These are phyloP conservation scores for Cyanoliseus patagonus DNA, from an alignment of 2,113 vertebrate species.

Conservation along the genomic window DNA sequence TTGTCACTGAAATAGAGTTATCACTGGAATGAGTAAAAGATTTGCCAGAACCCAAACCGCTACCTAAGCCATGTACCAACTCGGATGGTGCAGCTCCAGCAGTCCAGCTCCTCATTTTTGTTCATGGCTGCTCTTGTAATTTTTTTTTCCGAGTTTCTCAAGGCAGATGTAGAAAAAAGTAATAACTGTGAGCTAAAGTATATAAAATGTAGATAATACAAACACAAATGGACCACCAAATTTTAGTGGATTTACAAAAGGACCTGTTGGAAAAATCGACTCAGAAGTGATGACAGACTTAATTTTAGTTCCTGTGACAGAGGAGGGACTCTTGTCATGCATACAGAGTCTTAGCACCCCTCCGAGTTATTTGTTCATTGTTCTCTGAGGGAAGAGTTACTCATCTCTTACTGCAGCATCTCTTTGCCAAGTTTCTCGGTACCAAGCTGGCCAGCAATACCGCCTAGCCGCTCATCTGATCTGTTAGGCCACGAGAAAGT, in stretches of 20 bases:
- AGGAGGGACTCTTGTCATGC: background rate
- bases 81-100: background rate
- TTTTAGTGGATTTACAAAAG: background rate
- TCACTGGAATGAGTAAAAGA: background rate
- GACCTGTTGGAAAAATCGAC: background rate
- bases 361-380: background rate
- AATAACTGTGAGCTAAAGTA: background rate
- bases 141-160: background rate
- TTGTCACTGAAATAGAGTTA: background rate
- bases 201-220: background rate
- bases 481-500: background rate
- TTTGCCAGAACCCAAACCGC: background rate
- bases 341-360: background rate
- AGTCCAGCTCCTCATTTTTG: background rate
- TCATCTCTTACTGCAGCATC: background rate
- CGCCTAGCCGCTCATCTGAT: background rate
- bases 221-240: background rate
- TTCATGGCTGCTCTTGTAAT: background rate
- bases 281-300: background rate
- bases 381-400: background rate
- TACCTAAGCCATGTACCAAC: background rate
- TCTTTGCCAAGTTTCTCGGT: slow-evolving; percentile 7
- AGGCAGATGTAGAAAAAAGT: background rate
- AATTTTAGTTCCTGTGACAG: background rate
- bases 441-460: background rate